These are phyloP conservation scores for Myrmecobius fasciatus DNA, from an alignment of 2,113 vertebrate species.

Conservation along the genomic window DNA sequence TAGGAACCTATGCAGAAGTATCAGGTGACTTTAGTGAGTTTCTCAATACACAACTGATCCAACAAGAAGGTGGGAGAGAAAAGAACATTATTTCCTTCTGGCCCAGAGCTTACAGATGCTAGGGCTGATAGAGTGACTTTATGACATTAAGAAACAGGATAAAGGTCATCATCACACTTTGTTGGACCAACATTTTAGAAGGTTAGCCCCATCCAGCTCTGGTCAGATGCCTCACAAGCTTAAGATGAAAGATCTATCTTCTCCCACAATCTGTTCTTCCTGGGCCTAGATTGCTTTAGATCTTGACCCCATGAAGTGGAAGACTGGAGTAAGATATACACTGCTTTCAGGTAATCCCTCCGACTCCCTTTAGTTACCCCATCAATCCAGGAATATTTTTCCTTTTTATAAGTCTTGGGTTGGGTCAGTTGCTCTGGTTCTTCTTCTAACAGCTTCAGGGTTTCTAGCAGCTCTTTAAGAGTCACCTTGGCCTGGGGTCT, in stretches of 20 bases:
- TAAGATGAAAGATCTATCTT: neutral
- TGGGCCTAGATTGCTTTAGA: accelerated
- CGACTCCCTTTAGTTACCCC: constrained; percentile 81
- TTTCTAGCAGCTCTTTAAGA: constrained; percentile 92
- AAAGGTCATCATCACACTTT: neutral
- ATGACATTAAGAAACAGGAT: neutral
- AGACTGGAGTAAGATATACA: accelerated
- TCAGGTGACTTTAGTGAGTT: neutral
- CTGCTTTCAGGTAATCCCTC: neutral
- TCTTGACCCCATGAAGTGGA: neutral
- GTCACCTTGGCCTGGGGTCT: constrained; percentile 87
- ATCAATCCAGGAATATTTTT: constrained; percentile 89
- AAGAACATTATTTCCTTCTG: neutral
- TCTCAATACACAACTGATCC: neutral
- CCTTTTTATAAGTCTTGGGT: constrained; percentile 83
- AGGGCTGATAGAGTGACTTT: neutral
- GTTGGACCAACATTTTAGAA: neutral
- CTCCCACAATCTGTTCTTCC: neutral
- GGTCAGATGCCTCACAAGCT: neutral
- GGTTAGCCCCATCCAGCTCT: neutral
- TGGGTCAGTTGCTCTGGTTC: constrained; percentile 87
- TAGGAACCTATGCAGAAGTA: neutral
- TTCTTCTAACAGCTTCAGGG: constrained; percentile 91
- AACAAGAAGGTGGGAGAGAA: accelerated
- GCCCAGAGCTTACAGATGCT: neutral